Conservation (phyloP, 2,113 vertebrate genomes). For the Misgurnus mizolepis region DNA sequence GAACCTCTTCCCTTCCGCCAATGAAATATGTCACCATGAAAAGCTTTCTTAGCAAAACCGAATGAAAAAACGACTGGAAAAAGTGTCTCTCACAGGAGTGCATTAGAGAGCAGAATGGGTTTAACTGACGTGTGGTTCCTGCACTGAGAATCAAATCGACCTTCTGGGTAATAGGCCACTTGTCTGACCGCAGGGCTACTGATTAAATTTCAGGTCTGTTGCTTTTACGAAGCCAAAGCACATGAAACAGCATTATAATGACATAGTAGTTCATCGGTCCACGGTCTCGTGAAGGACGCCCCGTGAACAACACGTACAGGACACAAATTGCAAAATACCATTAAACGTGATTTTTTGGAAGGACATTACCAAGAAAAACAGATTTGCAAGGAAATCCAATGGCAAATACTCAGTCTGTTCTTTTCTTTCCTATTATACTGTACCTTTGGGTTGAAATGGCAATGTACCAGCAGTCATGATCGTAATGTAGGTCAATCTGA, state of each 20-base stretch:
- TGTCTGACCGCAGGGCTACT: slow-evolving; percentile 22
- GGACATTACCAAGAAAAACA: background rate
- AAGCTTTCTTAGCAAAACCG: background rate
- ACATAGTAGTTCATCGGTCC: slow-evolving; percentile 8
- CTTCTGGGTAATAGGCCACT: slow-evolving; percentile 31
- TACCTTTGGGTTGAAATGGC: background rate
- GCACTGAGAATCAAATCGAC: slow-evolving; percentile 29
- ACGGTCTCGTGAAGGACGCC: background rate
- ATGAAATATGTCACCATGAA: background rate
- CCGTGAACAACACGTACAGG: slow-evolving; percentile 2
- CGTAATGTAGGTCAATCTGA: background rate
- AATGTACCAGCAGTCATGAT: background rate
- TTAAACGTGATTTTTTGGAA: background rate
- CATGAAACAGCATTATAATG: slow-evolving; percentile 23
- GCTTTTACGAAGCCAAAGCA: slow-evolving; percentile 15
- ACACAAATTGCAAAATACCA: slow-evolving; percentile 1
- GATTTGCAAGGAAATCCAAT: background rate
- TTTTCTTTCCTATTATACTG: background rate
- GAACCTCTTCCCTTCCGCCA: background rate
- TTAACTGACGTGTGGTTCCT: slow-evolving; percentile 3
- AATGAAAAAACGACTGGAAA: background rate
- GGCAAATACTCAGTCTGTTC: background rate
- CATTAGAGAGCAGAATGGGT: slow-evolving; percentile 24
- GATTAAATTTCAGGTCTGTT: slow-evolving; percentile 16
- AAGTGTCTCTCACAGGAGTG: slow-evolving; percentile 7